These are phyloP conservation scores for Ophthalmolycus amberensis DNA, from an alignment of 2,113 vertebrate genomes.

Conservation along the genomic window DNA sequence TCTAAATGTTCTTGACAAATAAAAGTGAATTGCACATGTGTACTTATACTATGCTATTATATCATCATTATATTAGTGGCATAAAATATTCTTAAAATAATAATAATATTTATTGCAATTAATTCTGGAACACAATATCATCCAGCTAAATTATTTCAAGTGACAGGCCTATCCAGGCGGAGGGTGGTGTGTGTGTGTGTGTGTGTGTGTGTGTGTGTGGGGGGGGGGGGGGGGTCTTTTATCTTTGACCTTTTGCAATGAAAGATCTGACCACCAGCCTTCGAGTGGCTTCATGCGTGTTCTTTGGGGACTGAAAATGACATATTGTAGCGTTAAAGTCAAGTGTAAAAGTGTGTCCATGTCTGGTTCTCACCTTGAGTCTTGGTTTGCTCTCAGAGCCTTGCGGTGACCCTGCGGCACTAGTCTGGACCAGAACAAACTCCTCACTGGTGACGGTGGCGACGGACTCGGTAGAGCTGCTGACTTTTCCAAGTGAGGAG, in stretches of 20 bases:
- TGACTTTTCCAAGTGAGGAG: slow-evolving; percentile 88
- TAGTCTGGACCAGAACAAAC: slow-evolving; percentile 91
- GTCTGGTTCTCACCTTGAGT: slow-evolving; percentile 86
- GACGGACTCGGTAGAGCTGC: slow-evolving; percentile 88
- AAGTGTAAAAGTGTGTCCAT: background rate
- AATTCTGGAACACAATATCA: background rate
- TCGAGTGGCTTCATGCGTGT: background rate
- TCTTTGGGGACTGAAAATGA: background rate
- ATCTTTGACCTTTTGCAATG: background rate
- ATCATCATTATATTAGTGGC: too few species aligned
- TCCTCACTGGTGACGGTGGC: slow-evolving; percentile 92
- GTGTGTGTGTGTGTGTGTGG: background rate
- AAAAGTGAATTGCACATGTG: background rate
- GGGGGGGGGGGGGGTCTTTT: too few species aligned
- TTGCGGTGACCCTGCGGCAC: slow-evolving; percentile 82
- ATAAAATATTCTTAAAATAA: background rate
- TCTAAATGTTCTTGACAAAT: background rate
- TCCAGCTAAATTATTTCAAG: background rate
- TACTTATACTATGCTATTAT: too few species aligned
- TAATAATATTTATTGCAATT: background rate
- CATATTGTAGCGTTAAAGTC: background rate
- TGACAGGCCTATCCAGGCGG: background rate
- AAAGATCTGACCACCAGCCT: background rate
- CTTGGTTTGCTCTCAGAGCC: slow-evolving; percentile 88
- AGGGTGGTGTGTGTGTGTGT: too few species aligned